Conservation (phyloP, 2,797 vertebrate genomes). For the Amblyraja radiata region DNA sequence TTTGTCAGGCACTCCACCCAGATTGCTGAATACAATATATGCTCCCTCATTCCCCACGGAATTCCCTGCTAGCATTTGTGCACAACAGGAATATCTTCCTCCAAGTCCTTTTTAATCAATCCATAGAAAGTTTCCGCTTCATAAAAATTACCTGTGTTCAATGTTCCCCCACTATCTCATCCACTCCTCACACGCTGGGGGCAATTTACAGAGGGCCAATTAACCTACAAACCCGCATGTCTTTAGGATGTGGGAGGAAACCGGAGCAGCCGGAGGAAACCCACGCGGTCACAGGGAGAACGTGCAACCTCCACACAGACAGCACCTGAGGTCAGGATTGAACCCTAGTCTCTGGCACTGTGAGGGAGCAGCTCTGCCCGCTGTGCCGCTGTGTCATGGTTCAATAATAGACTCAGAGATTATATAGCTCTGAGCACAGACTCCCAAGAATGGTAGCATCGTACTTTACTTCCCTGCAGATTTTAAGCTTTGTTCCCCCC, state of each 20-base stretch:
- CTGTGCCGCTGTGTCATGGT: neutral
- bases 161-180: no score
- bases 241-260: no score
- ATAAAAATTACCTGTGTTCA: neutral
- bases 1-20: neutral
- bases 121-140: neutral
- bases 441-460: neutral
- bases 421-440: neutral
- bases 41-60: neutral
- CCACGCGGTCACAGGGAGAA: no score
- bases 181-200: no score
- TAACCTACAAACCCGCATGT: no score
- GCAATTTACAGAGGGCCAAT: no score
- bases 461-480: neutral
- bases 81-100: neutral
- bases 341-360: no score
- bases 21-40: neutral
- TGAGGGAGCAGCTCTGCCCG: no score
- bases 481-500: neutral
- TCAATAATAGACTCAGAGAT: neutral
- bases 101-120: neutral
- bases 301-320: no score
- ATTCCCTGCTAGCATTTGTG: neutral
- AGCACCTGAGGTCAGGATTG: no score
- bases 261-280: no score